A percentile compares a stretch with the other conserved stretches of the same genome.
Evolutionary conservation across 1,140 invertebrate species (phyloP).

Genomic region (Drosophila biarmipes): DNA sequence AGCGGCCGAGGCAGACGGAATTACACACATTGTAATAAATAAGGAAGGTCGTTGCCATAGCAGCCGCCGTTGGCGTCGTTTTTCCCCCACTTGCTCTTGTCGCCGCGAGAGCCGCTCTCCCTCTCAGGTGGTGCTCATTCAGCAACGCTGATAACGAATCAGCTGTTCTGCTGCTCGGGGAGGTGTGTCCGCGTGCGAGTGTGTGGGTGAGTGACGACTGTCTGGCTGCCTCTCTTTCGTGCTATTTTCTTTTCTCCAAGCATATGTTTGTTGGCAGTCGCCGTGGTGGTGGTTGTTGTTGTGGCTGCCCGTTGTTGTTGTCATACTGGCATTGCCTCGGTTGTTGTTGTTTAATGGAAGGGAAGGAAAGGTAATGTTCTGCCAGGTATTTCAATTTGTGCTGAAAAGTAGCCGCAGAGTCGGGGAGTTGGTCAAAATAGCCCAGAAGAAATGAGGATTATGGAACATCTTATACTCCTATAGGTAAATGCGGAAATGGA

Average conservation of each 20-base stretch:
- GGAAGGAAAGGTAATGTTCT: no score
- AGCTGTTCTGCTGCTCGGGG: constrained; percentile 65
- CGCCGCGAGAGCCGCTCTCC: constrained; percentile 36
- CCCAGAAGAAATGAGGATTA: no score
- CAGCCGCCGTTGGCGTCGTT: constrained; percentile 59
- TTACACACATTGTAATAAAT: constrained; percentile 83
- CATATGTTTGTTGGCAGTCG: constrained; percentile 60
- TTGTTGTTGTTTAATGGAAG: no score
- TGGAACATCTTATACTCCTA: no score
- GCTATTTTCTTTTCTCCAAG: constrained; percentile 32
- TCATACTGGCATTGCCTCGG: constrained; percentile 13
- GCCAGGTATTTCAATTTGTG: no score
- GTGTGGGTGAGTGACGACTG: constrained; percentile 44
- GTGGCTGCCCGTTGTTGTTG: constrained; percentile 5
- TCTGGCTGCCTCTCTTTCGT: constrained; percentile 54
- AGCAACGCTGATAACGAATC: constrained; percentile 74
- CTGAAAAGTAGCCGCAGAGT: no score
- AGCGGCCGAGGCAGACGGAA: constrained; percentile 35
- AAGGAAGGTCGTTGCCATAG: constrained; percentile 84
- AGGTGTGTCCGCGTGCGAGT: constrained; percentile 54
- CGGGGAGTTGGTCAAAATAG: no score
- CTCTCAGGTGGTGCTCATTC: constrained; percentile 49
- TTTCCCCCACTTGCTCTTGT: constrained; percentile 45
- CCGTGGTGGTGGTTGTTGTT: constrained; percentile 23
- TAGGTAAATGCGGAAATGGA: no score